Evolutionary conservation across 1,140 invertebrate species (phyloP).

Genomic region (Bombus waltoni): DNA sequence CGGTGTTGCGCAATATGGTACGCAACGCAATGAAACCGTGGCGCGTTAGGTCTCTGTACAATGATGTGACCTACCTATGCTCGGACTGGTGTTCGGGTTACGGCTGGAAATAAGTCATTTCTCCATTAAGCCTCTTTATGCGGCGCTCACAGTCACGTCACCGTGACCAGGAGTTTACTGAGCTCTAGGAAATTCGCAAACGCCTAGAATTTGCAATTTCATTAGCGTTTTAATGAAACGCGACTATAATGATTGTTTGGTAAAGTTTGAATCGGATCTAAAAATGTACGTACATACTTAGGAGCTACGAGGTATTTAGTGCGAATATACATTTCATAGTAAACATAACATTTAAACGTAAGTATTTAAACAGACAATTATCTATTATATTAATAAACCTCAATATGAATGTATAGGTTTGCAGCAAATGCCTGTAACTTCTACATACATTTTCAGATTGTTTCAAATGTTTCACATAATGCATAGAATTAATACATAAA

Average conservation of each 20-base stretch:
- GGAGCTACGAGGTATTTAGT: not conserved
- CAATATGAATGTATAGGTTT: too few species aligned
- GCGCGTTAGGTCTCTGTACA: slow-evolving; percentile 16
- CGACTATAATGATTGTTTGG: not conserved
- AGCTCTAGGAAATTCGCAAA: not conserved
- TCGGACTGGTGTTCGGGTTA: slow-evolving; percentile 35
- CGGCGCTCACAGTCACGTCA: slow-evolving; percentile 44
- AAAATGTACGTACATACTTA: not conserved
- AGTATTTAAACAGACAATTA: not conserved
- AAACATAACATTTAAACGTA: not conserved
- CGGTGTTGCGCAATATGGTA: slow-evolving; percentile 39
- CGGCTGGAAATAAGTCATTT: slow-evolving; percentile 58
- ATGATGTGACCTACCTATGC: slow-evolving; percentile 52
- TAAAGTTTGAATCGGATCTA: too few species aligned
- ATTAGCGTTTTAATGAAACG: not conserved
- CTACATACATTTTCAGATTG: too few species aligned
- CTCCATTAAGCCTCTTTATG: slow-evolving; percentile 55
- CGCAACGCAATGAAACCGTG: slow-evolving; percentile 53
- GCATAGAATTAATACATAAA: too few species aligned
- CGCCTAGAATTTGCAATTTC: not conserved
- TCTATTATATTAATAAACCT: not conserved
- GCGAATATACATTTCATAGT: not conserved
- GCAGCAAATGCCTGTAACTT: too few species aligned
- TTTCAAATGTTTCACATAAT: not conserved
- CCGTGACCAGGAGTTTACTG: slow-evolving; percentile 32